These are phyloP conservation scores for Euglossa dilemma DNA, from an alignment of 1,140 invertebrate species.

Conservation along the genomic window DNA sequence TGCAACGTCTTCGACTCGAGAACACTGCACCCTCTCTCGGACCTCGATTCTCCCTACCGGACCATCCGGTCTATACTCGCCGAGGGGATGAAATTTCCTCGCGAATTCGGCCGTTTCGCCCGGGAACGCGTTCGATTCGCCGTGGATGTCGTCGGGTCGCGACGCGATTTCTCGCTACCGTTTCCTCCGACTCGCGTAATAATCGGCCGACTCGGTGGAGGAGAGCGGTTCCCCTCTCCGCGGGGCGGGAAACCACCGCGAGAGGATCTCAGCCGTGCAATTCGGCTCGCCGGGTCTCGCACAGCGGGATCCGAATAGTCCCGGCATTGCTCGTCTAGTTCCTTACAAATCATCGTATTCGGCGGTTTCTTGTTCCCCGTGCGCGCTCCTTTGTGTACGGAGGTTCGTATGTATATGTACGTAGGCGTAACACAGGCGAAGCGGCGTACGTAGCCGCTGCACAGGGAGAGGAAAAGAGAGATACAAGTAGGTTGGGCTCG, in stretches of 20 bases:
- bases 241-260: neutral
- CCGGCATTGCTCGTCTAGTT: constrained; percentile 23
- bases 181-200: neutral
- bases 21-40: neutral
- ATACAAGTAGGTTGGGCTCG: constrained; percentile 50
- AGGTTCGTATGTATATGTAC: neutral
- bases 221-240: neutral
- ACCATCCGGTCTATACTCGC: too few species aligned
- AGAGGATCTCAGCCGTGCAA: constrained; percentile 23
- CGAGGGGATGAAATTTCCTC: too few species aligned
- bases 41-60: neutral
- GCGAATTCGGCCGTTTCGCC: too few species aligned
- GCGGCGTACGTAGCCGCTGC: neutral
- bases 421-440: neutral
- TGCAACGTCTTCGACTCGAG: neutral
- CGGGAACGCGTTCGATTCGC: too few species aligned
- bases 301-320: constrained; percentile 11
- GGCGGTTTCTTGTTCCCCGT: constrained; percentile 17
- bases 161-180: neutral
- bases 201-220: neutral
- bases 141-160: too few species aligned
- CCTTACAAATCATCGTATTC: constrained; percentile 50
- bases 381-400: neutral
- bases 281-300: constrained; percentile 4
- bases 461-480: constrained; percentile 19